These are phyloP conservation scores for Mormyrus iriodes DNA, from an alignment of 2,113 vertebrate genomes.

Conservation along the genomic window DNA sequence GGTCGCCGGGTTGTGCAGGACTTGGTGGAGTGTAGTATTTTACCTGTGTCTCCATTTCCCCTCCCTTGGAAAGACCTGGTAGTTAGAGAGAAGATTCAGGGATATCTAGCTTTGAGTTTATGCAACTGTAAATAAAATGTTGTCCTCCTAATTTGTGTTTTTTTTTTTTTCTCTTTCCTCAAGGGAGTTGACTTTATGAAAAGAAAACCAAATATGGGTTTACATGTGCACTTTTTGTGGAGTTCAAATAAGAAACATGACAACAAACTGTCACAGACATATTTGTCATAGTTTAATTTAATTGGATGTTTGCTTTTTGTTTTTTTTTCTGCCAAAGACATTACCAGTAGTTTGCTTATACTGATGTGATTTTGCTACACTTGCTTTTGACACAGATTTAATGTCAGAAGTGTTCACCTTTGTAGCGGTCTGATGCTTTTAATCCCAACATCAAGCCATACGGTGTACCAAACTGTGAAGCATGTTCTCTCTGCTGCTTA, in stretches of 20 bases:
- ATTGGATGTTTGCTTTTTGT: background rate
- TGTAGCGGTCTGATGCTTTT: background rate
- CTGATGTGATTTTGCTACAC: background rate
- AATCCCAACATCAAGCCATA: background rate
- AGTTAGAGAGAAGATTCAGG: background rate
- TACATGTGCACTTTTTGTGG: slow-evolving; percentile 7
- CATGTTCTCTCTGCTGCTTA: slow-evolving; percentile 4
- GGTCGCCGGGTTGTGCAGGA: background rate
- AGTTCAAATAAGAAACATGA: background rate
- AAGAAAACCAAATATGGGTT: background rate
- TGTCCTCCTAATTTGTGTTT: background rate
- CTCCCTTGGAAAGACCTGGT: background rate
- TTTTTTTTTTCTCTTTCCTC: background rate
- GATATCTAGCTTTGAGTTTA: slow-evolving; percentile 18
- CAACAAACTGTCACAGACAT: background rate
- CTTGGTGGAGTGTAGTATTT: background rate
- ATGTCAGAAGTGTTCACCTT: background rate
- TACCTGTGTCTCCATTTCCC: background rate
- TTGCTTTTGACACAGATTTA: background rate
- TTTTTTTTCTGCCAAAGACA: background rate
- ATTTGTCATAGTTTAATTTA: background rate
- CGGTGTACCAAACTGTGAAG: background rate
- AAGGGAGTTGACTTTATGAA: background rate
- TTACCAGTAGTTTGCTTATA: background rate
- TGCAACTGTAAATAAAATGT: slow-evolving; percentile 20